Percentiles rank a stretch among this genome's conserved stretches.
Conservation (phyloP, 2,888 invertebrate species). For the Gnatocerus cornutus region DNA sequence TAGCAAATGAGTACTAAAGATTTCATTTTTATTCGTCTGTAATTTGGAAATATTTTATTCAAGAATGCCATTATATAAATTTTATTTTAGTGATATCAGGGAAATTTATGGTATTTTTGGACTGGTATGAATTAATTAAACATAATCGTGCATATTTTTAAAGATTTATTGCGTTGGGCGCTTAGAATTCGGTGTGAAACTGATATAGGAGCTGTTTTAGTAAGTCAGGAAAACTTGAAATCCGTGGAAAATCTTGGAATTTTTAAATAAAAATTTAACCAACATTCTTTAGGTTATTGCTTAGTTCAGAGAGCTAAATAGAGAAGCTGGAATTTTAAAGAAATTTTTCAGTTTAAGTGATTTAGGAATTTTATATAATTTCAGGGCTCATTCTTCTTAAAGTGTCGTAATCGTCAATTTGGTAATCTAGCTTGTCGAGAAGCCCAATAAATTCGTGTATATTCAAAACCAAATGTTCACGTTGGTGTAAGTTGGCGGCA, state of each 20-base stretch:
- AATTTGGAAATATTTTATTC: constrained; percentile 1
- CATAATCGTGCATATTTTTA: background rate
- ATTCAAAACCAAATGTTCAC: no score
- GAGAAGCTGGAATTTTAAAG: constrained; percentile 11
- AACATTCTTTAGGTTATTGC: constrained; percentile 10
- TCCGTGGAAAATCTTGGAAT: constrained; percentile 8
- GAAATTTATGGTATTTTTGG: background rate
- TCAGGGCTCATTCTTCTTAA: background rate
- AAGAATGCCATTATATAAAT: background rate
- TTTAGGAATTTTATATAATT: constrained; percentile 3
- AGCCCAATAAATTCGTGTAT: no score
- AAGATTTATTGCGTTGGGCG: constrained; percentile 3
- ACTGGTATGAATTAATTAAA: background rate
- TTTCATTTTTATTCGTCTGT: background rate
- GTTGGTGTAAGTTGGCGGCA: no score
- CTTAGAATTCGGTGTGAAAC: constrained; percentile 10
- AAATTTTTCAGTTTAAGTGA: constrained; percentile 6
- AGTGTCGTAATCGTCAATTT: no score
- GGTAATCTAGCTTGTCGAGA: no score
- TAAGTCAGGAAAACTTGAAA: background rate
- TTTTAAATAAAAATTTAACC: constrained; percentile 11
- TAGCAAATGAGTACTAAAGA: no score
- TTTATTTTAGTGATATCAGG: background rate
- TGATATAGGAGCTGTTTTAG: background rate
- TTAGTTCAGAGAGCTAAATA: background rate